Percentiles rank a stretch among this genome's conserved stretches.
Conservation (phyloP, 2,888 invertebrate species). For the Dione vanillae region DNA sequence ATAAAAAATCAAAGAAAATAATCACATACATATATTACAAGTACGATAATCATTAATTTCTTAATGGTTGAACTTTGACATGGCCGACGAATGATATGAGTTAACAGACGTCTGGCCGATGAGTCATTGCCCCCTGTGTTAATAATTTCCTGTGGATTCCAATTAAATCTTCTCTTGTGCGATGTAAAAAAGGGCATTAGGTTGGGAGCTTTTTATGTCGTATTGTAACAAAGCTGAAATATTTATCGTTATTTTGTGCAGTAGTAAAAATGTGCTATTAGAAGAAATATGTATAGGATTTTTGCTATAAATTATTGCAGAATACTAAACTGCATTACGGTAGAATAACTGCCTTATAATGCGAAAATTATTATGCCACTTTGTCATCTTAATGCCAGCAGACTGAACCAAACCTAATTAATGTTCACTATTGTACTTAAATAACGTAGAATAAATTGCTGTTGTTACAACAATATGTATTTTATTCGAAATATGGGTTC, state of each 20-base stretch:
- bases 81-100: slow-evolving; percentile 31
- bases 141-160: slow-evolving; percentile 55
- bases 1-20: slow-evolving; percentile 3
- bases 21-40: slow-evolving; percentile 1
- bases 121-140: slow-evolving; percentile 54
- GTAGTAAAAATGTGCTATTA: not conserved
- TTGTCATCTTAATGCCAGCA: not conserved
- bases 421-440: too few relatives aligned
- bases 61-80: slow-evolving; percentile 47
- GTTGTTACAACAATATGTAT: too few relatives aligned
- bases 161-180: slow-evolving; percentile 39
- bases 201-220: not conserved
- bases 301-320: not conserved
- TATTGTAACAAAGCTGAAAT: not conserved
- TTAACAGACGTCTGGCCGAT: slow-evolving; percentile 43
- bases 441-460: too few relatives aligned
- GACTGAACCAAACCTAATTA: not conserved
- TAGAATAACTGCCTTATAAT: not conserved
- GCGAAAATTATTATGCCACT: not conserved
- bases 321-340: not conserved
- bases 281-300: not conserved
- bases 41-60: slow-evolving; percentile 28
- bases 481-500: not conserved
- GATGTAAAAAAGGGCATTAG: slow-evolving; percentile 13
- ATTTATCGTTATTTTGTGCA: not conserved